Conservation (phyloP, 2,113 vertebrate genomes). For the Cynopterus brachyotis region DNA sequence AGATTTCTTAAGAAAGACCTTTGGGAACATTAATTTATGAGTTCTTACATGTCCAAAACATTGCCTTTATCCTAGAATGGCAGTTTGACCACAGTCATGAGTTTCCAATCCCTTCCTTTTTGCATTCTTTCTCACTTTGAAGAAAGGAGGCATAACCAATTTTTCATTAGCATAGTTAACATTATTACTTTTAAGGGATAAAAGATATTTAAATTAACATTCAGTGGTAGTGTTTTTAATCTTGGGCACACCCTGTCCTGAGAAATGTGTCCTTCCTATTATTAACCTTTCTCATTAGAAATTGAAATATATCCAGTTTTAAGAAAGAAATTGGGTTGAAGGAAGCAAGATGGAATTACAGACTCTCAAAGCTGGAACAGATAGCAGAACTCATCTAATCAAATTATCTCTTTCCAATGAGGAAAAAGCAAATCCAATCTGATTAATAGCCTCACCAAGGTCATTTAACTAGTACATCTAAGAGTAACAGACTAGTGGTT, state of each 20-base stretch:
- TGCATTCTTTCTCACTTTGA: not conserved
- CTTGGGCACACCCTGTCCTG: not conserved
- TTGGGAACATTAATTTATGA: not conserved
- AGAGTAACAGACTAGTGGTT: not conserved
- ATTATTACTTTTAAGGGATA: not conserved
- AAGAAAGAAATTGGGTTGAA: not conserved
- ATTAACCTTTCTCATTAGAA: conserved; percentile 19
- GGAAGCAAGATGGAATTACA: not conserved
- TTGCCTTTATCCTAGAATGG: not conserved
- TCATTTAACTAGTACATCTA: not conserved
- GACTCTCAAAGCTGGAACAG: not conserved
- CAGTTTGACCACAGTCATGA: not conserved
- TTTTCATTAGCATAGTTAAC: not conserved
- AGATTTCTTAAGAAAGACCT: not conserved
- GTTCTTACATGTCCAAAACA: not conserved
- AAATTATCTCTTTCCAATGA: conserved; percentile 15
- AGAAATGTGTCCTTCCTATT: not conserved
- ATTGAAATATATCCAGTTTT: not conserved
- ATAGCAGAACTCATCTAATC: not conserved
- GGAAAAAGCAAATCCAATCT: not conserved
- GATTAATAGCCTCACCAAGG: not conserved
- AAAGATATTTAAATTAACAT: conserved; percentile 16
- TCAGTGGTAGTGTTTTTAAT: not conserved
- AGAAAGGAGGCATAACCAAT: not conserved
- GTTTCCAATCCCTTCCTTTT: not conserved